phyloP scores from a whole-genome alignment of 2,888 invertebrate genomes.

The Lysandra coridon region DNA sequence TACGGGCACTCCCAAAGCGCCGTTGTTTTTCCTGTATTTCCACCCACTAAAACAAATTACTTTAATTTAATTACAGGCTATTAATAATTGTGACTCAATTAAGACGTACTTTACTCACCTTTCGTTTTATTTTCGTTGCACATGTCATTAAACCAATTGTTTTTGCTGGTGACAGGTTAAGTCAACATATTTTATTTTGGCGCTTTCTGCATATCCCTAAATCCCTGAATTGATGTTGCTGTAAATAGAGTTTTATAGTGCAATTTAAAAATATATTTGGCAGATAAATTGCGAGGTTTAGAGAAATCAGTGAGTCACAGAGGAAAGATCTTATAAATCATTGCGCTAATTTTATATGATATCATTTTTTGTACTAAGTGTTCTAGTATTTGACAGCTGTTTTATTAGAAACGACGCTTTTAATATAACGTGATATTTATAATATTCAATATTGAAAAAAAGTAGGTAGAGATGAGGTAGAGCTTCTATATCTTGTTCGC shows the following conservation, averaged over 20 bases:
- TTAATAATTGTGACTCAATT: slow-evolving; percentile 18
- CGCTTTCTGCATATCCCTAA: slow-evolving; percentile 3
- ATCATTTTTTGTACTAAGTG: slow-evolving; percentile 7
- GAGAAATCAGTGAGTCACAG: slow-evolving; percentile 16
- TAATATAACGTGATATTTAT: background rate
- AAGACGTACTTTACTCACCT: slow-evolving; percentile 3
- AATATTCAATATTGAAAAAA: background rate
- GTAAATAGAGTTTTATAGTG: slow-evolving; percentile 22
- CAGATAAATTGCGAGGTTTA: background rate
- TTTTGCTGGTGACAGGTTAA: slow-evolving; percentile 34
- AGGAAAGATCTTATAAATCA: slow-evolving; percentile 23
- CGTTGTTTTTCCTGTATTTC: background rate
- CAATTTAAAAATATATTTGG: slow-evolving; percentile 27
- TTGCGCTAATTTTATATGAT: background rate
- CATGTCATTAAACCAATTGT: slow-evolving; percentile 35
- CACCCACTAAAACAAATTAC: background rate
- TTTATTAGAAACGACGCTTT: slow-evolving; percentile 3
- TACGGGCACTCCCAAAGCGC: no score
- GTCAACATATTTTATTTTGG: slow-evolving; percentile 23
- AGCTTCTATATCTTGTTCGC: no score
- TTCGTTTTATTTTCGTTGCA: slow-evolving; percentile 13
- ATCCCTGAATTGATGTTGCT: slow-evolving; percentile 6
- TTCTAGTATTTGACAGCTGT: slow-evolving; percentile 26
- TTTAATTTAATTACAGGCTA: background rate
- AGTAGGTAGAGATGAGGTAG: background rate